A percentile compares a stretch with the other conserved stretches of the same genome.
These are phyloP conservation scores for Chaetodon auriga DNA, from an alignment of 2,113 vertebrate genomes.

Conservation along the genomic window DNA sequence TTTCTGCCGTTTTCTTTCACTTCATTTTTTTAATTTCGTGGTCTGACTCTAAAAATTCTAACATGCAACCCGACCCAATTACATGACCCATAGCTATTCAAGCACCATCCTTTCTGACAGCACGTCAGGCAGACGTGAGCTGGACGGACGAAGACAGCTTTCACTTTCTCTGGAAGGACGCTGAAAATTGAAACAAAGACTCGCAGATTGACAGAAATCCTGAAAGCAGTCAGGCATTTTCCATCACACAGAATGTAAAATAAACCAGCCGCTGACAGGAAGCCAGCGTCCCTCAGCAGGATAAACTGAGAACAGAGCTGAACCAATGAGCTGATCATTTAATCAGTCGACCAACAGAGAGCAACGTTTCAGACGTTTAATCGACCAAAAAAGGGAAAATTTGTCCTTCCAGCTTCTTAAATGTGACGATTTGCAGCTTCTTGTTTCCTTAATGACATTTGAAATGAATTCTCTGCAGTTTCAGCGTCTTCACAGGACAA, in stretches of 20 bases:
- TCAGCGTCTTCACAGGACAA: neutral
- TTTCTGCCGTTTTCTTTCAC: too few species aligned
- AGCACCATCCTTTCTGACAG: neutral
- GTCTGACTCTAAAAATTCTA: too few species aligned
- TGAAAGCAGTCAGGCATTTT: neutral
- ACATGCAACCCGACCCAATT: too few species aligned
- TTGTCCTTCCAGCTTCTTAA: too few species aligned
- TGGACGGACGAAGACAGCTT: neutral
- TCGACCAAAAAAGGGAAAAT: too few species aligned
- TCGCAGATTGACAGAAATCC: neutral
- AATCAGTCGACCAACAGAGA: too few species aligned
- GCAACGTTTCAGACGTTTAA: too few species aligned
- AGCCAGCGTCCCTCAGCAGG: neutral
- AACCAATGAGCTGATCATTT: neutral
- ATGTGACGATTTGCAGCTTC: too few species aligned
- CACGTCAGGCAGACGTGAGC: neutral
- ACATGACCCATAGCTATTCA: neutral
- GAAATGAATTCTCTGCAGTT: neutral
- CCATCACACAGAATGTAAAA: neutral
- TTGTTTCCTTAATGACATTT: too few species aligned
- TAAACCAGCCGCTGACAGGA: neutral
- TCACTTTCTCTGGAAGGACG: neutral
- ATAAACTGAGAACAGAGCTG: neutral
- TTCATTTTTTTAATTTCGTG: too few species aligned
- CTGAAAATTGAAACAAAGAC: neutral